phyloP scores from a whole-genome alignment of 2,113 vertebrate genomes.

The Galbula dea region DNA sequence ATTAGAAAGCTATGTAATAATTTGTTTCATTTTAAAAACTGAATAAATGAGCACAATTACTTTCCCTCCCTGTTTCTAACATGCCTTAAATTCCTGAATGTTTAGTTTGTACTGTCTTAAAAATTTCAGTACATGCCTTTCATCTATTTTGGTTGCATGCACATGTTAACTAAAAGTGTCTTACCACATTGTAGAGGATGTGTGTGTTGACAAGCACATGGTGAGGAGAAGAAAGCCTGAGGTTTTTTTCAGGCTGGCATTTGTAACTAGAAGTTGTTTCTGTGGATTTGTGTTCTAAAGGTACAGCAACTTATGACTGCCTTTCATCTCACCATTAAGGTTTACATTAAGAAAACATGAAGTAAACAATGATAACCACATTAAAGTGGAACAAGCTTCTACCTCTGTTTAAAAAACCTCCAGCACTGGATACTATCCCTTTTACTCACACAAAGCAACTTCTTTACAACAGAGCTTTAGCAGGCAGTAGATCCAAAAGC shows the following conservation, averaged over 20 bases:
- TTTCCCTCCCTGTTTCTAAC: slow-evolving; percentile 25
- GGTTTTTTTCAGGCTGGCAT: not conserved
- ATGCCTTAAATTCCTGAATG: slow-evolving; percentile 45
- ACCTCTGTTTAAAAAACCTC: not conserved
- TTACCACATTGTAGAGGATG: slow-evolving; percentile 10
- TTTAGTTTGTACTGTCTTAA: slow-evolving; percentile 14
- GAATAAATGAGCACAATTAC: slow-evolving; percentile 57
- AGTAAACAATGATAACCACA: slow-evolving; percentile 27
- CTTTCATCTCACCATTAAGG: slow-evolving; percentile 14
- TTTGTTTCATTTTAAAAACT: slow-evolving; percentile 18
- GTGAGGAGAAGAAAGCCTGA: not conserved
- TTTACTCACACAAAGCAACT: not conserved
- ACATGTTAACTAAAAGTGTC: slow-evolving; percentile 15
- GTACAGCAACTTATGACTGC: not conserved
- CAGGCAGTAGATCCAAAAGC: not conserved
- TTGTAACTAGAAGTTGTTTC: slow-evolving; percentile 19
- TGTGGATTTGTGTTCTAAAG: not conserved
- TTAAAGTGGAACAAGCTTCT: not conserved
- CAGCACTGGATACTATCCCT: not conserved
- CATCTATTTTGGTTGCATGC: slow-evolving; percentile 37
- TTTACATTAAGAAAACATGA: slow-evolving; percentile 30
- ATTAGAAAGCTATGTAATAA: slow-evolving; percentile 32
- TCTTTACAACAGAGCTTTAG: not conserved
- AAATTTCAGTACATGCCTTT: slow-evolving; percentile 19
- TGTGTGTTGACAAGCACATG: slow-evolving; percentile 18